Base-by-base conservation (phyloP, 1,140 invertebrate species). In the Bilobella aurantiaca region DNA sequence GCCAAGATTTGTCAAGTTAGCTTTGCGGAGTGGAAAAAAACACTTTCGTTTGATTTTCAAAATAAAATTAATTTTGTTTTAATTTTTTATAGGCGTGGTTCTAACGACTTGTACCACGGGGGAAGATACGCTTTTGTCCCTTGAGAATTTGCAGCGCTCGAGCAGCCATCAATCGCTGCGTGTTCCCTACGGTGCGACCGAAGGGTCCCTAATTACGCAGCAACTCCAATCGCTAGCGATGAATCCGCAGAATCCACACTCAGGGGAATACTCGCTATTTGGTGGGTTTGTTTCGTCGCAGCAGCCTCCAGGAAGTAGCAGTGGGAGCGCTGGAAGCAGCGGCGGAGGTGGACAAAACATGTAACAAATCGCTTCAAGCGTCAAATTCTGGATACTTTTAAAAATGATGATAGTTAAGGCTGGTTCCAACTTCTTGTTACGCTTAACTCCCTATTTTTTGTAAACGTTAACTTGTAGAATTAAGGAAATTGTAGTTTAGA, bases 51-150 rank as follows among this genome's bases (percentile, higher is more conserved):
- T 65, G 18, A 62, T 21, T 25, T 46, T n/a, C n/a, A n/a, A n/a
- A n/a, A n/a, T n/a, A n/a, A n/a, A n/a, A 21, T 58, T 23, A 27
- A 58, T 30, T n/a, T 8, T 29, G 34, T 56, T 64, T 3, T 53
- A 31, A 47, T 28, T 59, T 34, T 61, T 28, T 34, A 31, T 3
- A 68, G 65, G 70, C 34, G 71, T 73, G 46, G 66, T 73, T 5
- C 42, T 73, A 34, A 73, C 71, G 1, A 73, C 71, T 14, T 73
- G 71, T 28, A 64, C 63, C 2, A 49, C 70, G 12, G 70, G 69
- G 16, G n/a, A 42, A 21, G 63, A 65, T 14, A n/a, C 47, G n/a
- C n/a, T 65, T 2, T 18, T 65, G 12, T 56, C 59, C 27, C 23
- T 71, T 31, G 69, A 71, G 28, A 42, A 57, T 47, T 58, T 71